These are phyloP conservation scores for Pardalotus punctatus DNA, from an alignment of 2,113 vertebrate genomes.

Conservation along the genomic window DNA sequence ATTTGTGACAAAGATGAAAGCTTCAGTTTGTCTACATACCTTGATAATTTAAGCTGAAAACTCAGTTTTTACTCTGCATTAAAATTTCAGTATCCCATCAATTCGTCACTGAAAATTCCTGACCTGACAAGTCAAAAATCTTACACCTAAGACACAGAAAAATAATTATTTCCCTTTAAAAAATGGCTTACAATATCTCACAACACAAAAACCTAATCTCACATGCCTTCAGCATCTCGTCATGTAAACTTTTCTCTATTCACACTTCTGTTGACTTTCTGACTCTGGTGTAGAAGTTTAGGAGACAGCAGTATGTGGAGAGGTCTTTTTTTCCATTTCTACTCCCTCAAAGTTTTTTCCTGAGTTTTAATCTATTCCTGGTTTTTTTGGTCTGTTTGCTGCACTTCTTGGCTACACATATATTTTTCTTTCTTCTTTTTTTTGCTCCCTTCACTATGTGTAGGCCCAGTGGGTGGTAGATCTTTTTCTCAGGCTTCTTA, in stretches of 20 bases:
- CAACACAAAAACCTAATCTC: background rate
- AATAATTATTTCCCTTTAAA: background rate
- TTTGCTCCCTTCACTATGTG: background rate
- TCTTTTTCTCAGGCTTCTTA: background rate
- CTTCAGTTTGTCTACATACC: background rate
- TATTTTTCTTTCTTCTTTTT: background rate
- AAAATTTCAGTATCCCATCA: background rate
- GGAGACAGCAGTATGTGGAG: background rate
- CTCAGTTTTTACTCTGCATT: background rate
- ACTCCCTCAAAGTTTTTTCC: background rate
- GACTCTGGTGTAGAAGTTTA: background rate
- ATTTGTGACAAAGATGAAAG: background rate
- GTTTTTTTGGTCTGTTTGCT: background rate
- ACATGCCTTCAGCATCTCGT: background rate
- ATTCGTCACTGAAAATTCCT: background rate
- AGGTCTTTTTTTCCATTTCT: background rate
- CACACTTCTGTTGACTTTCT: background rate
- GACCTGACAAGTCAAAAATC: background rate
- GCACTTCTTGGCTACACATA: background rate
- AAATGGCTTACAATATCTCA: background rate
- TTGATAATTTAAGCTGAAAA: background rate
- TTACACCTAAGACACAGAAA: background rate
- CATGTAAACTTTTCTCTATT: background rate
- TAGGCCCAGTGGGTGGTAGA: background rate
- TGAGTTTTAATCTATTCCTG: background rate